phyloP scores from a whole-genome alignment of 2,797 vertebrate genomes.

The Masticophis lateralis region DNA sequence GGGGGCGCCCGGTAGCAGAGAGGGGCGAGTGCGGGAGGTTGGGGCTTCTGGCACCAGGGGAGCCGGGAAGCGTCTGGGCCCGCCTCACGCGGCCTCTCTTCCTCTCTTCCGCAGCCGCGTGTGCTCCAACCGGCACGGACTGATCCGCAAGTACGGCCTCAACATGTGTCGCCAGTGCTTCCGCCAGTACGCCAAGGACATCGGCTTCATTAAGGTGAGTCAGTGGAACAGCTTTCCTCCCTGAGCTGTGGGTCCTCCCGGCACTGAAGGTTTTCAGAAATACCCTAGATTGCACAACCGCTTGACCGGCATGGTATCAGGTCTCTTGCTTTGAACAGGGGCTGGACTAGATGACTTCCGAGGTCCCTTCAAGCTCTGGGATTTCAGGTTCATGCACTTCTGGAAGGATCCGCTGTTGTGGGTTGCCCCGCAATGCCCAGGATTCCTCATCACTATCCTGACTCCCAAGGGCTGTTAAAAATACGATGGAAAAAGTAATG shows the following conservation, averaged over 20 bases:
- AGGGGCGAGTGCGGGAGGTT: too few relatives aligned
- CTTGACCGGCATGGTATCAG: neutral
- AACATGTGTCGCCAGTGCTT: conserved; percentile 99
- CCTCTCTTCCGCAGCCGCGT: conserved; percentile 79
- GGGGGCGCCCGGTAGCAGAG: too few relatives aligned
- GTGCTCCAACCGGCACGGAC: conserved; percentile 93
- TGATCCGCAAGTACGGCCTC: conserved; percentile 97
- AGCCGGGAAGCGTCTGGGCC: neutral
- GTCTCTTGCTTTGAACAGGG: neutral
- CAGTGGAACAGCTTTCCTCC: neutral
- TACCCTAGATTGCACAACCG: neutral
- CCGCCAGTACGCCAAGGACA: conserved; percentile 96
- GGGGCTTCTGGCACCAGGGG: neutral
- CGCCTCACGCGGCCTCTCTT: conserved; percentile 37
- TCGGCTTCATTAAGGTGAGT: conserved; percentile 89
- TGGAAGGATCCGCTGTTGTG: neutral
- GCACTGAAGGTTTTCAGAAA: neutral
- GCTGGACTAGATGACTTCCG: neutral
- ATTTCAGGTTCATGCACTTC: neutral
- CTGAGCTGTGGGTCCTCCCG: neutral
- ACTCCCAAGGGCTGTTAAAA: neutral
- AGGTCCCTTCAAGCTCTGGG: neutral
- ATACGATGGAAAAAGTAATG: too few relatives aligned
- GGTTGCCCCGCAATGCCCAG: neutral
- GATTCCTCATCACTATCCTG: neutral